Conservation (phyloP, 2,113 vertebrate genomes). For the Cephalopterus ornatus region DNA sequence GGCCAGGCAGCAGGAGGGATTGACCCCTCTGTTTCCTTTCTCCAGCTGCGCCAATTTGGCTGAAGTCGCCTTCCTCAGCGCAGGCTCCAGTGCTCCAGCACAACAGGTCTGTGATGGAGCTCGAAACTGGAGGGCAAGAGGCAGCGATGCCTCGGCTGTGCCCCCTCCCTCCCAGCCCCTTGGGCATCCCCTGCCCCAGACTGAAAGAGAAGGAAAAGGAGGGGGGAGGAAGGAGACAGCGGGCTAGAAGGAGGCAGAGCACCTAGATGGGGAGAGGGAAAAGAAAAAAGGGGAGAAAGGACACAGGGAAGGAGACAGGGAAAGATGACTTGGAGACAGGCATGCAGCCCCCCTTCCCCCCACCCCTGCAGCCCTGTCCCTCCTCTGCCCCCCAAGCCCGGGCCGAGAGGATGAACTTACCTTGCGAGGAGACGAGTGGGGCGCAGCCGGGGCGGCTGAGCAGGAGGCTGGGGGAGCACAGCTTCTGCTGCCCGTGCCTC, state of each 20-base stretch:
- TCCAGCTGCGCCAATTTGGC: constrained; percentile 50
- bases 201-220: background rate
- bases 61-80: constrained; percentile 33
- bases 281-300: constrained; percentile 25
- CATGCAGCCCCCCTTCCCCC: background rate
- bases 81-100: constrained; percentile 49
- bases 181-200: background rate
- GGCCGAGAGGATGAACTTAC: constrained; percentile 34
- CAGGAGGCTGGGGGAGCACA: background rate
- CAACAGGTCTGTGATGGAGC: constrained; percentile 68
- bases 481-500: constrained; percentile 62
- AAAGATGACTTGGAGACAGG: background rate
- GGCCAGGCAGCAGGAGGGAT: background rate
- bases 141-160: background rate
- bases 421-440: constrained; percentile 31
- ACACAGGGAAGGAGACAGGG: constrained; percentile 39
- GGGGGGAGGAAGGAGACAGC: background rate
- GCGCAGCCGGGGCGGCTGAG: constrained; percentile 12
- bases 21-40: constrained; percentile 16
- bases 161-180: background rate
- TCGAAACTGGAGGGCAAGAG: constrained; percentile 24
- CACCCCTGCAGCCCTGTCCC: background rate
- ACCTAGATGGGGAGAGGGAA: background rate
- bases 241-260: background rate
- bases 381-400: background rate